Evolutionary conservation across 2,113 vertebrate species (phyloP).

Genomic region (Saccopteryx leptura): DNA sequence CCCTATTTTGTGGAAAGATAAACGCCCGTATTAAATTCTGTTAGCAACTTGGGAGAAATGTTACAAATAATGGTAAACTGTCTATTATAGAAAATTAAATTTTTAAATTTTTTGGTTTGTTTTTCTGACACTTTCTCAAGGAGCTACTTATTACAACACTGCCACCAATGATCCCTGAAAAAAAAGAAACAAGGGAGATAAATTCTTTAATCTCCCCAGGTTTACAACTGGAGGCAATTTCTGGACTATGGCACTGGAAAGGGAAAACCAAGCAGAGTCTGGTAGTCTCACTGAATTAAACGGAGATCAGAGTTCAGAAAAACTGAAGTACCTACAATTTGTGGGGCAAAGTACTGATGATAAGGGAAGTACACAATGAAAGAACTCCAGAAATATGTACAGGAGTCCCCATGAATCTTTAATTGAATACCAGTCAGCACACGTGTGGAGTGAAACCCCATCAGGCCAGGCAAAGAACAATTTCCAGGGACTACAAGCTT

Average conservation of each 20-base stretch:
- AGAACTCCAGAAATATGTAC: background rate
- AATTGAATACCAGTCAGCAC: background rate
- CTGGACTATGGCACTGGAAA: background rate
- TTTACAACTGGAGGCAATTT: background rate
- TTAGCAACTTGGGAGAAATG: conserved; percentile 29
- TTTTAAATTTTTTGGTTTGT: background rate
- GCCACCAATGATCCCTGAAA: background rate
- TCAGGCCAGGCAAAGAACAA: background rate
- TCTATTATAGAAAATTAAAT: background rate
- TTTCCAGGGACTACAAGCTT: background rate
- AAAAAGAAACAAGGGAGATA: background rate
- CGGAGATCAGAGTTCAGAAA: background rate
- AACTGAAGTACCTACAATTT: background rate
- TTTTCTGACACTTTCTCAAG: conserved; percentile 45
- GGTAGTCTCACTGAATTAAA: background rate
- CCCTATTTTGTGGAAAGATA: background rate
- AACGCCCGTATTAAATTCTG: background rate
- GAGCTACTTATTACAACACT: background rate
- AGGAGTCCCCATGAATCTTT: background rate
- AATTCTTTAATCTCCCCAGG: background rate
- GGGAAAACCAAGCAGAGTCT: background rate
- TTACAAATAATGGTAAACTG: background rate
- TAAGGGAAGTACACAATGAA: background rate
- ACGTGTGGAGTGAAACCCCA: background rate
- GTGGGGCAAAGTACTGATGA: background rate